Conservation (phyloP, 2,113 vertebrate species). For the Elanoides forficatus region DNA sequence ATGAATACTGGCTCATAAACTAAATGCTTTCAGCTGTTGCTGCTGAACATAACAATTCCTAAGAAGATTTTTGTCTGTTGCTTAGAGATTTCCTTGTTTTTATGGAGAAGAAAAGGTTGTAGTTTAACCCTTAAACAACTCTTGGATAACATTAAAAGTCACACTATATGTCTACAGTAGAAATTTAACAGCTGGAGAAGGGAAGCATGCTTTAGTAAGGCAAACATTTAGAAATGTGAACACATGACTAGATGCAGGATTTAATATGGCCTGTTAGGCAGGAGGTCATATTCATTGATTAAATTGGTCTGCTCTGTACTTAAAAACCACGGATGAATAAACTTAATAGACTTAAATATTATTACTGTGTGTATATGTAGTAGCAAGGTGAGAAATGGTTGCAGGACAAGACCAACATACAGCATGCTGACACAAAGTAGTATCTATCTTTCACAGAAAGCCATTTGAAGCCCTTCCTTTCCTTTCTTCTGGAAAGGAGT, state of each 20-base stretch:
- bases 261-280: neutral
- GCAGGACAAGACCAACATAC: neutral
- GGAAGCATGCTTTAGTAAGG: neutral
- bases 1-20: constrained; percentile 58
- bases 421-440: neutral
- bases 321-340: neutral
- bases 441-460: neutral
- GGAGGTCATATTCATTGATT: neutral
- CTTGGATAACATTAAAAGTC: neutral
- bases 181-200: neutral
- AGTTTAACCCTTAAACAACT: constrained; percentile 43
- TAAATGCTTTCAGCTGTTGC: constrained; percentile 65
- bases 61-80: constrained; percentile 49
- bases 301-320: neutral
- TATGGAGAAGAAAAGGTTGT: neutral
- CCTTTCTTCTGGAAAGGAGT: neutral
- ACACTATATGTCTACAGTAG: neutral
- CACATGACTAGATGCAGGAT: neutral
- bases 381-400: neutral
- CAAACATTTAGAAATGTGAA: neutral
- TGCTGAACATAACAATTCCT: constrained; percentile 49
- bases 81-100: constrained; percentile 45
- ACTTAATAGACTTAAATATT: neutral
- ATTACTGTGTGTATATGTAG: neutral
- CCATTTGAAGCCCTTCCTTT: neutral